Conservation (phyloP, 2,888 invertebrate species). For the Lagria hirta region DNA sequence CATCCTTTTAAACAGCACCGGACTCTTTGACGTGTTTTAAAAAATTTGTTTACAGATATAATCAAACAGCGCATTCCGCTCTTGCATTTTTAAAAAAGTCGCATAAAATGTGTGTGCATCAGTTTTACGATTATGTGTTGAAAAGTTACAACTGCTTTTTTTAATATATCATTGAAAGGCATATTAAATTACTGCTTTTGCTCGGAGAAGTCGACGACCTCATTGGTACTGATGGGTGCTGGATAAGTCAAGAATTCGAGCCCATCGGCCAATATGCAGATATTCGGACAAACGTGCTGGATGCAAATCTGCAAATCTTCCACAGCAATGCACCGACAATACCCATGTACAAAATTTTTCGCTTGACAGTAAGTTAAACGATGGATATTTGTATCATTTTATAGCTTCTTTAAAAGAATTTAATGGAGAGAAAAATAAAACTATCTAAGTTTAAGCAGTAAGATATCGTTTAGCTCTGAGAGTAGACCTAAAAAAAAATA, state of each 20-base stretch:
- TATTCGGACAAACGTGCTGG: slow-evolving; percentile 33
- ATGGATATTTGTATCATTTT: too few species aligned
- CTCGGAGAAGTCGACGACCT: slow-evolving; percentile 38
- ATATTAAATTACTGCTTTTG: slow-evolving; percentile 31
- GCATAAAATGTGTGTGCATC: slow-evolving; percentile 22
- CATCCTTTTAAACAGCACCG: too few species aligned
- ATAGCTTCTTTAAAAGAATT: too few species aligned
- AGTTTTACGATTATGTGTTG: slow-evolving; percentile 22
- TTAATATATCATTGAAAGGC: slow-evolving; percentile 21
- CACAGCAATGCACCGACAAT: too few species aligned
- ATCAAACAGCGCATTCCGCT: slow-evolving; percentile 26
- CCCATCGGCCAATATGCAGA: slow-evolving; percentile 40
- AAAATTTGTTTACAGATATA: slow-evolving; percentile 27
- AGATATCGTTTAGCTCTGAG: too few species aligned
- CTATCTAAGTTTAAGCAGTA: too few species aligned
- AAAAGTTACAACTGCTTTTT: slow-evolving; percentile 20
- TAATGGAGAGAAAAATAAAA: too few species aligned
- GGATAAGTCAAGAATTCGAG: slow-evolving; percentile 37
- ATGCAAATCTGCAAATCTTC: slow-evolving; percentile 24
- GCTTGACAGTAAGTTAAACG: too few species aligned
- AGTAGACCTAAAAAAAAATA: too few species aligned
- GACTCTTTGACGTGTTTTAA: slow-evolving; percentile 26
- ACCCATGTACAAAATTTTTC: too few species aligned
- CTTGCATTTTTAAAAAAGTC: slow-evolving; percentile 14
- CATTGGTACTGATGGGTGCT: slow-evolving; percentile 39